phyloP scores from a whole-genome alignment of 2,797 vertebrate genomes.

The Amazona ochrocephala region DNA sequence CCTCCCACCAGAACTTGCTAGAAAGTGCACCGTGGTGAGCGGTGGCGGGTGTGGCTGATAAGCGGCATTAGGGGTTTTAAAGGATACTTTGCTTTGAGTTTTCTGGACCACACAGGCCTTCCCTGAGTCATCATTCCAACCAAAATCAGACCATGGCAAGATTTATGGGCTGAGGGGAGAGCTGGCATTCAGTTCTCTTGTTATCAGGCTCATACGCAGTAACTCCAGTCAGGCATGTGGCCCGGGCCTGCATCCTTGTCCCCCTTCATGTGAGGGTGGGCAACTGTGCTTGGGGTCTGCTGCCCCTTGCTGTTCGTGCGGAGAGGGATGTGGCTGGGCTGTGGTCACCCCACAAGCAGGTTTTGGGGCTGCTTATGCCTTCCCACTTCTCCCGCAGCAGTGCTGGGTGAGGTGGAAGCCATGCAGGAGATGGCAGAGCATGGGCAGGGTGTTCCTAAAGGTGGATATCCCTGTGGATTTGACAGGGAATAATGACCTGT shows the following conservation, averaged over 20 bases:
- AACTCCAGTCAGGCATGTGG: not conserved
- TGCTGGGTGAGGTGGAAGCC: not conserved
- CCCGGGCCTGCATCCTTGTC: accelerated
- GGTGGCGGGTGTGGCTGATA: accelerated
- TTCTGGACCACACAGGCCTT: slow-evolving; percentile 20
- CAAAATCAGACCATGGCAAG: not conserved
- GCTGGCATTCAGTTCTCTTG: not conserved
- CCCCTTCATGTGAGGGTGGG: not conserved
- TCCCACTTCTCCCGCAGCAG: not conserved
- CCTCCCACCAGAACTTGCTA: accelerated
- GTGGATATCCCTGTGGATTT: not conserved
- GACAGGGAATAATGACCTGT: accelerated
- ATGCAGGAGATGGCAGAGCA: not conserved
- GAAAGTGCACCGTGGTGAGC: accelerated
- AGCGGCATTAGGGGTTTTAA: not conserved
- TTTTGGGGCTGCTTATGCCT: not conserved
- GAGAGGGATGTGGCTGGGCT: accelerated
- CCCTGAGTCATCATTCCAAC: not conserved
- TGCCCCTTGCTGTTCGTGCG: not conserved
- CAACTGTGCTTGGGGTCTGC: accelerated
- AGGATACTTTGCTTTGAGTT: not conserved
- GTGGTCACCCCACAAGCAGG: too few relatives aligned
- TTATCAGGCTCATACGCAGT: not conserved
- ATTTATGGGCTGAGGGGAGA: slow-evolving; percentile 18
- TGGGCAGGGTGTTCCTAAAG: not conserved